Evolutionary conservation across 2,888 invertebrate species (phyloP).

Genomic region (Priocnemis perturbator): DNA sequence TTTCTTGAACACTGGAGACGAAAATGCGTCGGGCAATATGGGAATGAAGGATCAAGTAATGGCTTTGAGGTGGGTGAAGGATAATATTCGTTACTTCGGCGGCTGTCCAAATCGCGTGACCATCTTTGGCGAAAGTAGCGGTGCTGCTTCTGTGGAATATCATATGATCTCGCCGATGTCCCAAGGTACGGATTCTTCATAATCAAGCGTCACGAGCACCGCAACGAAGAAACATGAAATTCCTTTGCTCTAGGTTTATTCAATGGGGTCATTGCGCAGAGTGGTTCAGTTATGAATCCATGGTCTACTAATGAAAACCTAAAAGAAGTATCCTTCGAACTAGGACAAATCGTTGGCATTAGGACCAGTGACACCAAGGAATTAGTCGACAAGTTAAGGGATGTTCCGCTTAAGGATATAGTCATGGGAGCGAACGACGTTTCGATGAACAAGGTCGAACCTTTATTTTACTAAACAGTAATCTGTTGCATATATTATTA

Average conservation of each 20-base stretch:
- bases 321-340: slow-evolving; percentile 61
- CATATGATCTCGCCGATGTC: slow-evolving; percentile 71
- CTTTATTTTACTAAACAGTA: background rate
- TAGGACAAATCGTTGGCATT: slow-evolving; percentile 67
- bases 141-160: slow-evolving; percentile 60
- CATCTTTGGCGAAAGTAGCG: slow-evolving; percentile 64
- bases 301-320: slow-evolving; percentile 62
- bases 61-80: slow-evolving; percentile 67
- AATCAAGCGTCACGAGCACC: background rate
- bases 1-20: slow-evolving; percentile 64
- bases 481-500: background rate
- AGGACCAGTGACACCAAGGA: slow-evolving; percentile 62
- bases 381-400: slow-evolving; percentile 61
- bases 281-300: slow-evolving; percentile 61
- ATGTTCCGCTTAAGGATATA: slow-evolving; percentile 56
- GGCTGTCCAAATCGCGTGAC: slow-evolving; percentile 66
- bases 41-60: slow-evolving; percentile 68
- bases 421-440: slow-evolving; percentile 54
- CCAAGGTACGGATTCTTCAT: slow-evolving; percentile 52
- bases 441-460: slow-evolving; percentile 45
- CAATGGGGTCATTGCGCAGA: slow-evolving; percentile 63
- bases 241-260: slow-evolving; percentile 60
- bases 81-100: slow-evolving; percentile 68
- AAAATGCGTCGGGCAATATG: slow-evolving; percentile 65
- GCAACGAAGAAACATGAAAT: background rate